A percentile compares a stretch with the other conserved stretches of the same genome.
phyloP scores from a whole-genome alignment of 2,888 invertebrate genomes.

The Reticulitermes lucifugus region DNA sequence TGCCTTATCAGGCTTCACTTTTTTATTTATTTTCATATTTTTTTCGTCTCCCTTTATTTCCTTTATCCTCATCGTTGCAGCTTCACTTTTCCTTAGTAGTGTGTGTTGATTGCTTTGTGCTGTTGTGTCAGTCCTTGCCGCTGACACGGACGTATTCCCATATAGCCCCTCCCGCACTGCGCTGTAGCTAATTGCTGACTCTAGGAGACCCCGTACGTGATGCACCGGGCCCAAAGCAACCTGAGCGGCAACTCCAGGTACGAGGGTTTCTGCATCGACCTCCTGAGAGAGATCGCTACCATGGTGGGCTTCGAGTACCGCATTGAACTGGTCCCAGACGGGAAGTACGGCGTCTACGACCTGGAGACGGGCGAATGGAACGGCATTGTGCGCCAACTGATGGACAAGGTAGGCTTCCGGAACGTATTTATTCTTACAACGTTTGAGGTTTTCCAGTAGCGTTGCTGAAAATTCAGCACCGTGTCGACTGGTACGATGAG shows the following conservation, averaged over 20 bases:
- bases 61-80: too few relatives aligned
- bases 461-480: too few relatives aligned
- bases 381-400: conserved; percentile 74
- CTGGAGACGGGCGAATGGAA: conserved; percentile 81
- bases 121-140: too few relatives aligned
- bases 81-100: too few relatives aligned
- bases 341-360: conserved; percentile 80
- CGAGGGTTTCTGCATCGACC: conserved; percentile 81
- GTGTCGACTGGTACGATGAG: too few relatives aligned
- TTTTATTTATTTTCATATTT: too few relatives aligned
- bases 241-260: conserved; percentile 73
- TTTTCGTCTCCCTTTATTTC: too few relatives aligned
- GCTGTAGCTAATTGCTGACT: conserved; percentile 27
- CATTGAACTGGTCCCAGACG: conserved; percentile 73
- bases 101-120: too few relatives aligned
- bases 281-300: conserved; percentile 72
- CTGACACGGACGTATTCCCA: too few relatives aligned
- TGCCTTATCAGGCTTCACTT: too few relatives aligned
- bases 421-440: background rate
- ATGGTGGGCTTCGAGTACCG: conserved; percentile 77
- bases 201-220: conserved; percentile 71
- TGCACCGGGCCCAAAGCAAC: conserved; percentile 66
- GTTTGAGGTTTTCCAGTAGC: too few relatives aligned
- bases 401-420: conserved; percentile 70
- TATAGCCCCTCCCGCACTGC: background rate